Conservation (phyloP, 2,797 vertebrate species). For the Setipinna tenuifilis region DNA sequence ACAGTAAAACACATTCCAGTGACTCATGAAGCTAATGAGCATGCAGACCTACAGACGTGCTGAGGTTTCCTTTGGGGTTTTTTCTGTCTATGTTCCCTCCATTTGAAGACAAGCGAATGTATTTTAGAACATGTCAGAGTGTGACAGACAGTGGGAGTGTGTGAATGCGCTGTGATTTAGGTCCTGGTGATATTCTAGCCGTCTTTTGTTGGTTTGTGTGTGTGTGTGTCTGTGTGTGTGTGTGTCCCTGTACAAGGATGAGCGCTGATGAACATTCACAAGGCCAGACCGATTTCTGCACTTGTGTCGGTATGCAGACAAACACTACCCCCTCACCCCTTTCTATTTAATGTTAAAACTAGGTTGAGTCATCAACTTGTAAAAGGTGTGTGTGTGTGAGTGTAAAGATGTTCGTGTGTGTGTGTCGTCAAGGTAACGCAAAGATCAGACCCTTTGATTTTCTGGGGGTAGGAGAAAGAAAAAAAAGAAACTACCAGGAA, state of each 20-base stretch:
- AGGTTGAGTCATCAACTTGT: slow-evolving; percentile 3
- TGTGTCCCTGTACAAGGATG: not conserved
- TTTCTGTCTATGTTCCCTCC: not conserved
- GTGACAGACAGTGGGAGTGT: not conserved
- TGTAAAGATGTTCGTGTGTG: not conserved
- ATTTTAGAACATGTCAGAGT: not conserved
- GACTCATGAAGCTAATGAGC: not conserved
- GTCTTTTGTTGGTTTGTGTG: not conserved
- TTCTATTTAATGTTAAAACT: not conserved
- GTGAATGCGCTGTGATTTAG: not conserved
- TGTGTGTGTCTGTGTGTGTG: not conserved
- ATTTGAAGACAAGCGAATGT: not conserved
- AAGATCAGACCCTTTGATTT: not conserved
- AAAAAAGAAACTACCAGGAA: not conserved
- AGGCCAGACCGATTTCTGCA: not conserved
- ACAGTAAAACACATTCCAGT: not conserved
- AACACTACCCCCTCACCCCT: too few species aligned
- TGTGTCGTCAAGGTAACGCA: not conserved
- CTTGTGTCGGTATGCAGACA: not conserved
- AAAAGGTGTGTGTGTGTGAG: not conserved
- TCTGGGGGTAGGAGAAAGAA: too few species aligned
- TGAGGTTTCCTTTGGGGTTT: not conserved
- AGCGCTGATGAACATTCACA: not conserved
- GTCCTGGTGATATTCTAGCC: not conserved
- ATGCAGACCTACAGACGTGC: not conserved